Base-by-base conservation (phyloP, 2,797 vertebrate genomes). In the Hirundo rustica region DNA sequence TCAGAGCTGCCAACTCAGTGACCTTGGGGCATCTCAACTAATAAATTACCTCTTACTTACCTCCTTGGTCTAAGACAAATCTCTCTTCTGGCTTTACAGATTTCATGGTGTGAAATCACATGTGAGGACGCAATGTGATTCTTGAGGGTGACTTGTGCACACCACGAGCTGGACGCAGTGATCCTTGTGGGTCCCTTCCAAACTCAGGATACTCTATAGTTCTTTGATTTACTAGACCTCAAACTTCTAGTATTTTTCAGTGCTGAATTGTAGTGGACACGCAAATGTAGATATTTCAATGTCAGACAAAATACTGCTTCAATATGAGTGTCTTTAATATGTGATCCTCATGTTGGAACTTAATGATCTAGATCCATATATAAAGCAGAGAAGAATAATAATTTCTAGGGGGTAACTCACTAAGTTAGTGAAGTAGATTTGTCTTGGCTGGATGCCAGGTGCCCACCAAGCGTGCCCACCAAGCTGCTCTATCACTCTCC, bases 141-240 rank as follows among this genome's bases (percentile, higher is more conserved):
- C 29, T 71, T 58, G 13, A 44, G 10, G 17, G 27, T 53, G 29
- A 58, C 10, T 13, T 34, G 25, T 40, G 29, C 21, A 77, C 17
- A 10, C 17, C 44, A 40, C 0, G 1, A 51, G 20, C 2, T 45
- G 29, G 17, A 51, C 16, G 45, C 0, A 0, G 22, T 60, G 21
- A 20, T 70, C 23, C 29, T 57, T 30, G 29, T 34, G 8, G 0
- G n/a, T 34, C 25, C 15, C 9, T 77, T 71, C 20, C 25, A 30
- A 71, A 51, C 14, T 34, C 51, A 71, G 8, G n/a, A 34, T 45
- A 23, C 6, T 51, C 57, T 16, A 15, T 13, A 77, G 34, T 40
- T 57, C 17, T 53, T 6, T 51, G 20, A 70, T 71, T 60, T 70
- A 30, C 12, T 38, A 20, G 23, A 85, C 23, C 44, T 80, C 32